Base-by-base conservation (phyloP, 53 echinoderm and acorn worm species). In the Patiria pectinifera region DNA sequence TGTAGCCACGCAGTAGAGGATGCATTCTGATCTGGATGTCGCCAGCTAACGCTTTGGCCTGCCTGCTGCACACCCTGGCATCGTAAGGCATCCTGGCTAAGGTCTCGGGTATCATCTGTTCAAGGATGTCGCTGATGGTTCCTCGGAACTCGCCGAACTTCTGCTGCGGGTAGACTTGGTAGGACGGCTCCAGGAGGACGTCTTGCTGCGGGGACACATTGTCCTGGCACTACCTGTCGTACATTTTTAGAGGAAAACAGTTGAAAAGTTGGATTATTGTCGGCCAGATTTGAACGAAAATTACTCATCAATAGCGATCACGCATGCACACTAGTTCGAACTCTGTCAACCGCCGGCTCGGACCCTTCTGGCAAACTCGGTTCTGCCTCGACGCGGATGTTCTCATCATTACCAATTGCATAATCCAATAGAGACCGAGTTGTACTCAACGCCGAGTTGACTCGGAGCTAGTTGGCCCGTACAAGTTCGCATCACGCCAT, bases 1-100 rank as follows among this genome's bases (percentile, higher is more conserved):
- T 7, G 93, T 97, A 13, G 95, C 97, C 21, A 94, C 93, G 82
- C 97, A 97, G 80, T 95, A 97, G 49, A 97, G 74, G 43, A 92
- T 14, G 85, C 78, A 62, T 95, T 97, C 48, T 95, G 94, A 80
- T 93, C 90, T 96, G 95, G 16, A 96, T 92, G 45, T 88, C 86
- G 15, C 87, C 97, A 15, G 97, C 48, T 35, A 97, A 76, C 59
- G 81, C 24, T 83, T 93, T 80, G 4, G 94, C 94, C 59, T 95
- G 89, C 66, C 70, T n/a, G n/a, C n/a, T n/a, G 83, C 93, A 95
- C 82, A 79, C 58, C 66, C 26, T 75, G 58, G 94, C 66, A 61
- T 94, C 92, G 90, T 97, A 95, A 19, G 77, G 77, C 92, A 88
- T 85, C 69, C 92, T 92, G 18, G 48, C 80, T 25, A 95, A 86